These are phyloP conservation scores for Taphrorychus bicolor DNA, from an alignment of 2,888 invertebrate genomes.

Conservation along the genomic window DNA sequence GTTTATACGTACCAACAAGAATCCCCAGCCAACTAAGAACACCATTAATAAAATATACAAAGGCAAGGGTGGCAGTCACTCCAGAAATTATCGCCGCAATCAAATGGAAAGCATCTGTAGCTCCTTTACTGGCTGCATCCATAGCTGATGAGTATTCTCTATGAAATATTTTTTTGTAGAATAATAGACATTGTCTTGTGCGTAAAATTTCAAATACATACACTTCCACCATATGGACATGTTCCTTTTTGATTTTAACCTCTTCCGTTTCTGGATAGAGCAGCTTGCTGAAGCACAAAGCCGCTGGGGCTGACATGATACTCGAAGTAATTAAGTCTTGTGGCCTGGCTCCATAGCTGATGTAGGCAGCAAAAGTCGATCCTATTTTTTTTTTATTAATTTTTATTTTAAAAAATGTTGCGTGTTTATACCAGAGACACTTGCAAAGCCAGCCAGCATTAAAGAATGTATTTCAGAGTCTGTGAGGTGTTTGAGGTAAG, in stretches of 20 bases:
- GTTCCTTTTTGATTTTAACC: slow-evolving; percentile 77
- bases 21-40: slow-evolving; percentile 81
- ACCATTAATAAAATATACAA: slow-evolving; percentile 85
- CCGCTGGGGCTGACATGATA: slow-evolving; percentile 96
- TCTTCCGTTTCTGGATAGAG: slow-evolving; percentile 90
- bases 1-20: slow-evolving; percentile 74
- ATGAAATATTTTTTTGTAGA: too few species aligned
- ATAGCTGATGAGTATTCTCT: slow-evolving; percentile 84
- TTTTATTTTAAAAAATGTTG: neutral
- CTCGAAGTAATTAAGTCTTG: slow-evolving; percentile 90
- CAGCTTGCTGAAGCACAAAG: slow-evolving; percentile 88
- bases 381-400: slow-evolving; percentile 61
- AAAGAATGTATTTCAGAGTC: slow-evolving; percentile 92
- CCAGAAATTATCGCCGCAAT: slow-evolving; percentile 90
- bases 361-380: slow-evolving; percentile 91
- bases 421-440: slow-evolving; percentile 81
- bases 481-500: slow-evolving; percentile 85
- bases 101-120: slow-evolving; percentile 78
- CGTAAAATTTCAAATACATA: too few species aligned
- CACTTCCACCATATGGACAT: slow-evolving; percentile 71
- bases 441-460: slow-evolving; percentile 94
- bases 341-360: slow-evolving; percentile 86
- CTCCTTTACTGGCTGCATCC: slow-evolving; percentile 92
- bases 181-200: too few species aligned
- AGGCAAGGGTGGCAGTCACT: slow-evolving; percentile 88